A percentile compares a stretch with the other conserved stretches of the same genome.
These are phyloP conservation scores for Vanacampus margaritifer DNA, from an alignment of 2,113 vertebrate species.

Conservation along the genomic window DNA sequence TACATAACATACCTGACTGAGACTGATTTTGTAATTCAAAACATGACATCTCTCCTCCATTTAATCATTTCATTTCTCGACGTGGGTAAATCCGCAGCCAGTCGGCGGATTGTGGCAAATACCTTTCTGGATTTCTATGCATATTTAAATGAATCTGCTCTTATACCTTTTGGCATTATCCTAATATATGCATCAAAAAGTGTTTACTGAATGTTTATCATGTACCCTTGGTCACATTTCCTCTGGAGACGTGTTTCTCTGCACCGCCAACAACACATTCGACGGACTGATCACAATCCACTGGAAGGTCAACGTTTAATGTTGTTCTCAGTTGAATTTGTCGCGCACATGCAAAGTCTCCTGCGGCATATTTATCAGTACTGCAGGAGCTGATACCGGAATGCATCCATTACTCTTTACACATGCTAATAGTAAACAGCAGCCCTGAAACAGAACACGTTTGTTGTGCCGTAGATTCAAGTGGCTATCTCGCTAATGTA, in stretches of 20 bases:
- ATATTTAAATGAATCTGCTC: slow-evolving; percentile 15
- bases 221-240: slow-evolving; percentile 5
- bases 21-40: slow-evolving; percentile 23
- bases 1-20: slow-evolving; percentile 4
- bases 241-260: background rate
- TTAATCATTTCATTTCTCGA: slow-evolving; percentile 6
- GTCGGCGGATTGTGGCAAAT: slow-evolving; percentile 25
- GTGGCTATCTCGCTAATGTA: slow-evolving; percentile 45
- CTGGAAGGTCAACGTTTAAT: slow-evolving; percentile 36
- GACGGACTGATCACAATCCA: slow-evolving; percentile 36
- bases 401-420: slow-evolving; percentile 47
- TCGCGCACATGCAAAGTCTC: slow-evolving; percentile 64
- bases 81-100: slow-evolving; percentile 29
- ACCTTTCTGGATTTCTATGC: slow-evolving; percentile 10
- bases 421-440: slow-evolving; percentile 57
- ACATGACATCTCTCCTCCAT: slow-evolving; percentile 21
- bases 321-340: slow-evolving; percentile 56
- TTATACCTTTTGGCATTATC: background rate
- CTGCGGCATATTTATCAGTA: slow-evolving; percentile 46
- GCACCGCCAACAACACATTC: slow-evolving; percentile 12
- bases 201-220: slow-evolving; percentile 11
- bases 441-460: slow-evolving; percentile 27
- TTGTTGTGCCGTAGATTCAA: slow-evolving; percentile 50
- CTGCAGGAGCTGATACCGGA: slow-evolving; percentile 42
- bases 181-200: slow-evolving; percentile 8